Base-by-base conservation (phyloP, 30 jellyfish, hydroid and myxozoan genomes). In the Aurelia aurita complex sp. Pacific region DNA sequence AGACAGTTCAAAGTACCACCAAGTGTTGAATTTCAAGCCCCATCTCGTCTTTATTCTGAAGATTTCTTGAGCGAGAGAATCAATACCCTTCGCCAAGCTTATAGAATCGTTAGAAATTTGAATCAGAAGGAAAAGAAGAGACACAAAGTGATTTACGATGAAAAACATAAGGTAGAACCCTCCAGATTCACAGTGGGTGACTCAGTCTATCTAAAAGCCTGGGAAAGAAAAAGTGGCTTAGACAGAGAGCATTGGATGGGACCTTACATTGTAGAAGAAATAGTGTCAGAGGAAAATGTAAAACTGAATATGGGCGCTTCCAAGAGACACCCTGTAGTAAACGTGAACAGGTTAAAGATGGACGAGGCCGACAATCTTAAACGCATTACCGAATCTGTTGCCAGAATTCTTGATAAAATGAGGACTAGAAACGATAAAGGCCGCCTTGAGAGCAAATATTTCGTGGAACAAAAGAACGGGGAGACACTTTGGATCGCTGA, bases 1-100 rank as follows among this genome's bases (percentile, higher is more conserved):
- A 61, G 86, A 35, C 65, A 76, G 42, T 62, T 76, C 62, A 57
- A 23, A 60, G 75, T 62, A 62, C 54, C 86, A 74, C 76, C 76
- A 61, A 55, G 83, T 16, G 83, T 55, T 14, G 57, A 46, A 38
- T 40, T 73, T 50, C 64, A 50, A 57, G 69, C 83, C 15, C 83
- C 83, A 73, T n/a, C 83, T 4, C 73, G 83, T 52, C 34, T 73
- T 66, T 73, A 73, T 73, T 38, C 83, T 29, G 57, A 43, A 15
- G 81, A 71, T 23, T 71, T 38, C 35, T 71, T 71, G 65, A 71
- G 65, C 10, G 81, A 71, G n/a, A 71, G 81, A 71, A 38, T 34
- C 4, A 71, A 71, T 1, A 71, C 17, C 35, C 51, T 71, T n/a
- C 81, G 81, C 10, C 63, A 71, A 40, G 81, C 81, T 13, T 23